Conservation (phyloP, 2,797 vertebrate species). For the Gallirallus australis region DNA sequence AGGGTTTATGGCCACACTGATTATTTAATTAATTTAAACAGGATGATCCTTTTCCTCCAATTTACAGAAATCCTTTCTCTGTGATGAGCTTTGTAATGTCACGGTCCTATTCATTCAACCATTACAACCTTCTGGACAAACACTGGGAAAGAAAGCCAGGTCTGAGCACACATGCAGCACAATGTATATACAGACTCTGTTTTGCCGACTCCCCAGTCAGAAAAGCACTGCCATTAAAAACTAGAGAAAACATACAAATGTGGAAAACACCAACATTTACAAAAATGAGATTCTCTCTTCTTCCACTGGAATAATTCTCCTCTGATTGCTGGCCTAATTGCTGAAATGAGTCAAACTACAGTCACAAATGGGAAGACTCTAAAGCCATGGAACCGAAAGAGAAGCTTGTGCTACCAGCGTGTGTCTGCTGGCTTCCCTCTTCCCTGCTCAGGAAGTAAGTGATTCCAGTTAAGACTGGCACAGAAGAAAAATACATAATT, state of each 20-base stretch:
- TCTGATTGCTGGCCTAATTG: background rate
- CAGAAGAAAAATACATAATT: accelerated
- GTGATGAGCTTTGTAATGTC: background rate
- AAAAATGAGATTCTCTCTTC: background rate
- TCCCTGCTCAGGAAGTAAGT: background rate
- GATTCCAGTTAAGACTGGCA: background rate
- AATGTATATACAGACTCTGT: accelerated
- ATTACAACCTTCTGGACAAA: background rate
- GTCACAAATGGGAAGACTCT: background rate
- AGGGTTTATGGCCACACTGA: background rate
- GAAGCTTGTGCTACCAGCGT: accelerated
- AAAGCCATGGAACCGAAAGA: background rate
- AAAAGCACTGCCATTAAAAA: background rate
- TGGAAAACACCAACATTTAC: background rate
- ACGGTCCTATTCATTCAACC: background rate
- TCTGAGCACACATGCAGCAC: accelerated
- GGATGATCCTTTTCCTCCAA: background rate
- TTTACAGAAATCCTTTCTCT: background rate
- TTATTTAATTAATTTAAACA: background rate
- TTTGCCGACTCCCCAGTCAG: background rate
- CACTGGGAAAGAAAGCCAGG: background rate
- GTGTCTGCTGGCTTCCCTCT: background rate
- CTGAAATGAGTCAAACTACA: background rate
- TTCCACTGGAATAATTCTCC: background rate
- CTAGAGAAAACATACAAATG: background rate